Evolutionary conservation across 2,113 vertebrate genomes (phyloP).

Genomic region (Amphiprion ocellaris): DNA sequence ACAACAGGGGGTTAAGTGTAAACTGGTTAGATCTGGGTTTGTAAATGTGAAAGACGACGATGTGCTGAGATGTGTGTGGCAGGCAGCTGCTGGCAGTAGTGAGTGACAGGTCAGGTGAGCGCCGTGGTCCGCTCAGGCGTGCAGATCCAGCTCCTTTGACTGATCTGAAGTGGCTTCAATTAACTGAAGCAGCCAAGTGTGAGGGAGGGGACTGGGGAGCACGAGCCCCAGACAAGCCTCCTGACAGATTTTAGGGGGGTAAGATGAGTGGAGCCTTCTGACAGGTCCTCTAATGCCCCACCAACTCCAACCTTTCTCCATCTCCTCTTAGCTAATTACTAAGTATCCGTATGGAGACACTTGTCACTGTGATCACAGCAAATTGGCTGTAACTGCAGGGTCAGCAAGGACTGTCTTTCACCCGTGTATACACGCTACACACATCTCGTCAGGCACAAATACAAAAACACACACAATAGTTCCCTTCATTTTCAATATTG

Average conservation of each 20-base stretch:
- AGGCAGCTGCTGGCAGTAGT: slow-evolving; percentile 23
- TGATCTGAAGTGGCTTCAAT: slow-evolving; percentile 79
- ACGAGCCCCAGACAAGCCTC: slow-evolving; percentile 40
- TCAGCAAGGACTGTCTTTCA: slow-evolving; percentile 40
- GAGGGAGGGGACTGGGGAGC: slow-evolving; percentile 57
- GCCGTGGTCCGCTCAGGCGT: slow-evolving; percentile 45
- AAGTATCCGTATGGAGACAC: slow-evolving; percentile 63
- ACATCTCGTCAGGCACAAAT: background rate
- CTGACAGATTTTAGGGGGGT: slow-evolving; percentile 56
- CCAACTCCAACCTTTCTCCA: slow-evolving; percentile 54
- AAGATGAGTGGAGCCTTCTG: slow-evolving; percentile 43
- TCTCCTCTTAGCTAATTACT: slow-evolving; percentile 73
- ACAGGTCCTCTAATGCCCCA: slow-evolving; percentile 64
- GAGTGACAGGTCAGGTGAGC: slow-evolving; percentile 74
- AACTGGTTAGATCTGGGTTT: background rate
- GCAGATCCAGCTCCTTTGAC: slow-evolving; percentile 61
- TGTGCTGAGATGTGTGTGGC: slow-evolving; percentile 15
- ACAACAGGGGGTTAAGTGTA: background rate
- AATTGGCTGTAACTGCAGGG: slow-evolving; percentile 66
- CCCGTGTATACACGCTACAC: background rate
- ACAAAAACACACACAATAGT: background rate
- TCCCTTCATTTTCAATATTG: slow-evolving; percentile 22
- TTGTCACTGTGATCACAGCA: slow-evolving; percentile 69
- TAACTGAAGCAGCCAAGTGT: slow-evolving; percentile 77
- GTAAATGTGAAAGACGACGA: background rate